Conservation (phyloP, 2,113 vertebrate species). For the Trinectes maculatus region DNA sequence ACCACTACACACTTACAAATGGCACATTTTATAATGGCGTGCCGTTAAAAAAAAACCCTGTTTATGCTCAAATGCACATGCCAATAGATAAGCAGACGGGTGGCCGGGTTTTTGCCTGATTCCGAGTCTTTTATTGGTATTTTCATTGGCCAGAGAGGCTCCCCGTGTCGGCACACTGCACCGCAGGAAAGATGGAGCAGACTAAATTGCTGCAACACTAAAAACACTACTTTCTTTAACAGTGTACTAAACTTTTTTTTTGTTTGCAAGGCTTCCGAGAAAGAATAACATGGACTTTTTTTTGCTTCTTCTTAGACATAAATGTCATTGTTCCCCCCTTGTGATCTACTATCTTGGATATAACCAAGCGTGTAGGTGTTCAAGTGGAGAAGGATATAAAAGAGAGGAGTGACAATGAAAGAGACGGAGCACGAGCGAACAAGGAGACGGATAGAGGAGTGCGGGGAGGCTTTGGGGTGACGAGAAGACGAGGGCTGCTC, state of each 20-base stretch:
- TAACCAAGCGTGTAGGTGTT: constrained; percentile 58
- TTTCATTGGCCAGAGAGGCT: constrained; percentile 47
- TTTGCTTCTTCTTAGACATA: constrained; percentile 7
- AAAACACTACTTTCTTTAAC: constrained; percentile 22
- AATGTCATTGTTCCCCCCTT: constrained; percentile 42
- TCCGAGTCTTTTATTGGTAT: constrained; percentile 51
- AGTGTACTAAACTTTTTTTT: constrained; percentile 4
- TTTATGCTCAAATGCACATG: constrained; percentile 50
- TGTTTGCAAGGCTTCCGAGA: not conserved
- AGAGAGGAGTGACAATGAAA: constrained; percentile 41
- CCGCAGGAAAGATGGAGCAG: constrained; percentile 21
- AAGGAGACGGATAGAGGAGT: constrained; percentile 40
- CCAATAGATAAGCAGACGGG: constrained; percentile 34
- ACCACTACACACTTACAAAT: constrained; percentile 5
- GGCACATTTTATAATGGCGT: constrained; percentile 3
- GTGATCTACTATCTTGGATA: constrained; percentile 62
- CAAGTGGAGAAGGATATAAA: constrained; percentile 55
- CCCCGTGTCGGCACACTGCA: constrained; percentile 35
- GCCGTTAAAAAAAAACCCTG: not conserved
- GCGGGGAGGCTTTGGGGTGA: constrained; percentile 16
- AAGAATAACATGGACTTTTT: constrained; percentile 13
- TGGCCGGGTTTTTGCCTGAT: constrained; percentile 18
- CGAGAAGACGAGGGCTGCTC: constrained; percentile 44
- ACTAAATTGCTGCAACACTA: constrained; percentile 17
- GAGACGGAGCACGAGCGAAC: constrained; percentile 25